These are phyloP conservation scores for Anser brachyrhynchus DNA, from an alignment of 2,113 vertebrate genomes.

Conservation along the genomic window DNA sequence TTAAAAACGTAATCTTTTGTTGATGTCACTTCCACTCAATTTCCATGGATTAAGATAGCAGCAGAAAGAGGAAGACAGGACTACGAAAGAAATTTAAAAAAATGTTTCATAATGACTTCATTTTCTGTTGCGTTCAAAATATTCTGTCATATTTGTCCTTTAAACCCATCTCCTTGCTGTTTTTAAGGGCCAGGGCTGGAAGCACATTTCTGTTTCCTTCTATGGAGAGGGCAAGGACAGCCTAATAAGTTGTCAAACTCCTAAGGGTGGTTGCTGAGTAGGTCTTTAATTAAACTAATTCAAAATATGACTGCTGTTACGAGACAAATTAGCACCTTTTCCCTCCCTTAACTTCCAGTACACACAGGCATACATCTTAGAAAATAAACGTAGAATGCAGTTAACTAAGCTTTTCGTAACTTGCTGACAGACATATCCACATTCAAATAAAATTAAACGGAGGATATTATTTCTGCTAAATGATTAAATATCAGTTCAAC, in stretches of 20 bases:
- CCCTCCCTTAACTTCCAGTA: background rate
- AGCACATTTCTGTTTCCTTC: background rate
- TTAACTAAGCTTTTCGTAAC: background rate
- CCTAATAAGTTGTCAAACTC: background rate
- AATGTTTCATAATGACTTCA: background rate
- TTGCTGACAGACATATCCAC: background rate
- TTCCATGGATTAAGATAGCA: background rate
- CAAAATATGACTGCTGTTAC: background rate
- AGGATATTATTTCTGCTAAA: background rate
- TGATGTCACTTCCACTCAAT: background rate
- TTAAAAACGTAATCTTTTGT: background rate
- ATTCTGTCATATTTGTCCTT: background rate
- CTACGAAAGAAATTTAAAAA: background rate
- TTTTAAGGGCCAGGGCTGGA: background rate
- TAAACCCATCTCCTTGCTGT: background rate
- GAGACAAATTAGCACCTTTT: background rate
- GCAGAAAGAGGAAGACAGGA: background rate
- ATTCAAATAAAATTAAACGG: background rate
- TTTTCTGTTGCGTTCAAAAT: background rate
- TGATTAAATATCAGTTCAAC: background rate
- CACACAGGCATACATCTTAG: background rate
- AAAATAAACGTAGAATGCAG: background rate
- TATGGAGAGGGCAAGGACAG: background rate
- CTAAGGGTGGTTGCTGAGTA: background rate
- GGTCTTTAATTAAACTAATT: background rate